These are phyloP conservation scores for Drosophila anomelani DNA, from an alignment of 2,888 invertebrate species.

Conservation along the genomic window DNA sequence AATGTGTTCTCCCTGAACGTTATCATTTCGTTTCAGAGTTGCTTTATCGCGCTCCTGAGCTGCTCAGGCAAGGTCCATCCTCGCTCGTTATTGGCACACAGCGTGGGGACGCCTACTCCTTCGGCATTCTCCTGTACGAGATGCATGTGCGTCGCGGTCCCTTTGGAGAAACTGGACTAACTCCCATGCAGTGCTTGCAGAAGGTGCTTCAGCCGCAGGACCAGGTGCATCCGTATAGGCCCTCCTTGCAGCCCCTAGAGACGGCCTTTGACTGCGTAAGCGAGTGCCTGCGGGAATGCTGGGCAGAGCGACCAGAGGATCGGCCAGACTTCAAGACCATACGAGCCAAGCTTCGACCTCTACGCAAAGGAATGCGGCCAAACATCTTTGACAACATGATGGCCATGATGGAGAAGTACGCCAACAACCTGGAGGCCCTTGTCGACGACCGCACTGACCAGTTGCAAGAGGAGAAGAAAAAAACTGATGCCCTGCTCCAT, in stretches of 20 bases:
- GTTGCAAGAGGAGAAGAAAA: slow-evolving; percentile 97
- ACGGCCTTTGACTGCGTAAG: slow-evolving; percentile 94
- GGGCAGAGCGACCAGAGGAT: slow-evolving; percentile 91
- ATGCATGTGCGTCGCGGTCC: slow-evolving; percentile 94
- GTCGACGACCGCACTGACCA: slow-evolving; percentile 98
- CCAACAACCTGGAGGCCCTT: slow-evolving; percentile 95
- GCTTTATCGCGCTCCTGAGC: slow-evolving; percentile 92
- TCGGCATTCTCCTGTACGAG: slow-evolving; percentile 95
- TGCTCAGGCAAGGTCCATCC: slow-evolving; percentile 86
- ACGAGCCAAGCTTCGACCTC: slow-evolving; percentile 90
- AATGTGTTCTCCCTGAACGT: neutral
- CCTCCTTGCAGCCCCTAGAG: slow-evolving; percentile 91
- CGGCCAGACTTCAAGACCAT: slow-evolving; percentile 95
- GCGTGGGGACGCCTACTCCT: slow-evolving; percentile 94
- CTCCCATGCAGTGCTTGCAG: slow-evolving; percentile 87
- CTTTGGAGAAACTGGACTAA: slow-evolving; percentile 90
- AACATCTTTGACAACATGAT: slow-evolving; percentile 99
- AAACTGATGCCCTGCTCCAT: slow-evolving; percentile 94
- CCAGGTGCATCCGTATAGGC: slow-evolving; percentile 84
- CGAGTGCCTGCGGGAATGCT: slow-evolving; percentile 94
- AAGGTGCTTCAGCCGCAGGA: slow-evolving; percentile 84
- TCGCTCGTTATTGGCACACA: slow-evolving; percentile 87
- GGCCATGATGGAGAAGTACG: slow-evolving; percentile 99
- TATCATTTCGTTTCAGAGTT: slow-evolving; percentile 86
- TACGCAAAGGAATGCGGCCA: slow-evolving; percentile 96